phyloP scores from a whole-genome alignment of 2,113 vertebrate genomes.

The Saccopteryx bilineata region DNA sequence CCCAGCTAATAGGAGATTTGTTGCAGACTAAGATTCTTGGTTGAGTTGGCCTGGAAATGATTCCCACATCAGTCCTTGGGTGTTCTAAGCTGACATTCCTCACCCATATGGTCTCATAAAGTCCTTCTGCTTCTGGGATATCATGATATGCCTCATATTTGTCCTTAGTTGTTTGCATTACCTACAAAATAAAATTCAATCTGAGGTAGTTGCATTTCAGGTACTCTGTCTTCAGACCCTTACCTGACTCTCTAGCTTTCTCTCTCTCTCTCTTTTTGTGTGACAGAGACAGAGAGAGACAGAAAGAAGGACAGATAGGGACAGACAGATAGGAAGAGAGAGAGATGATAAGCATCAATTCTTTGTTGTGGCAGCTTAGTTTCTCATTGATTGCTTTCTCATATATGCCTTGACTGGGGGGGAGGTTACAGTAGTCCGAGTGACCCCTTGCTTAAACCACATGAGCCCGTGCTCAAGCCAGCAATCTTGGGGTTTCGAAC shows the following conservation, averaged over 20 bases:
- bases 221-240: neutral
- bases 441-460: too few species aligned
- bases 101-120: neutral
- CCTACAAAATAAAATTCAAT: neutral
- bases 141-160: neutral
- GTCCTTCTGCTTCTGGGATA: neutral
- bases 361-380: too few species aligned
- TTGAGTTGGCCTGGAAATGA: neutral
- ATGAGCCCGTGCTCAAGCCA: too few species aligned
- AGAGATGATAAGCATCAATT: too few species aligned
- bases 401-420: too few species aligned
- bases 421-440: too few species aligned
- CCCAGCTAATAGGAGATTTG: neutral
- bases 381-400: too few species aligned
- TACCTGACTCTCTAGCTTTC: neutral
- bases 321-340: too few species aligned
- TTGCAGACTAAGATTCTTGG: neutral
- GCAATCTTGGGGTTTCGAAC: too few species aligned
- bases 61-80: neutral
- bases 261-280: neutral
- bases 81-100: neutral
- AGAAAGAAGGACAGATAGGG: too few species aligned
- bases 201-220: neutral
- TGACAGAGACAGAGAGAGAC: too few species aligned
- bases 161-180: conserved; percentile 9